Conservation (phyloP, 2,888 invertebrate genomes). For the Parnassius mnemosyne region DNA sequence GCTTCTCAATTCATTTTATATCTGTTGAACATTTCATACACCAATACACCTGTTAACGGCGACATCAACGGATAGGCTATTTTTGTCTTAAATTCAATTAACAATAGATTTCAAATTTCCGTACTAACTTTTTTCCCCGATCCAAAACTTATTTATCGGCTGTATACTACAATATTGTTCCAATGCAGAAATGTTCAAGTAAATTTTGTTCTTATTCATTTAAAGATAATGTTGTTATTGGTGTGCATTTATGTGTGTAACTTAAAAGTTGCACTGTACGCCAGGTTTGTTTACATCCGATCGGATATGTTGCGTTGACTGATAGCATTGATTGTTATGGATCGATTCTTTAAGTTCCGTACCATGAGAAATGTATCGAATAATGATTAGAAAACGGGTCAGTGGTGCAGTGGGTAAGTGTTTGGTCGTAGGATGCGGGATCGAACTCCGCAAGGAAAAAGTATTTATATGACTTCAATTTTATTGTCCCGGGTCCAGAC, state of each 20-base stretch:
- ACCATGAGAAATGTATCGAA: neutral
- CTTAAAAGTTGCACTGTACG: slow-evolving; percentile 7
- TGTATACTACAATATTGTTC: neutral
- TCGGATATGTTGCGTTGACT: slow-evolving; percentile 18
- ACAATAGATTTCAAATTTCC: slow-evolving; percentile 20
- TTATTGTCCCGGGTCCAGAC: too few species aligned
- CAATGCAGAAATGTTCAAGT: neutral
- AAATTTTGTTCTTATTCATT: neutral
- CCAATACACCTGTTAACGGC: slow-evolving; percentile 12
- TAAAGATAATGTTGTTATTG: neutral
- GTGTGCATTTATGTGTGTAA: neutral
- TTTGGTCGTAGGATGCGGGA: too few species aligned
- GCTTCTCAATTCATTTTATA: slow-evolving; percentile 32
- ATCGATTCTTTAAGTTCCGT: slow-evolving; percentile 16
- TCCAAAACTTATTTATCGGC: slow-evolving; percentile 2
- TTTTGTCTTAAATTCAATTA: slow-evolving; percentile 5
- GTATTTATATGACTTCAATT: too few species aligned
- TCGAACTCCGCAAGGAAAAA: too few species aligned
- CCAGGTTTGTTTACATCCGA: slow-evolving; percentile 25
- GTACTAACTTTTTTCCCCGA: slow-evolving; percentile 2
- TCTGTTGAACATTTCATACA: slow-evolving; percentile 22
- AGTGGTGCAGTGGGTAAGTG: too few species aligned
- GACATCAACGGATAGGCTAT: neutral
- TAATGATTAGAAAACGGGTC: too few species aligned
- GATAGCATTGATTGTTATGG: slow-evolving; percentile 25